Evolutionary conservation across 2,797 vertebrate genomes (phyloP).

Genomic region (Pogonophryne albipinna): DNA sequence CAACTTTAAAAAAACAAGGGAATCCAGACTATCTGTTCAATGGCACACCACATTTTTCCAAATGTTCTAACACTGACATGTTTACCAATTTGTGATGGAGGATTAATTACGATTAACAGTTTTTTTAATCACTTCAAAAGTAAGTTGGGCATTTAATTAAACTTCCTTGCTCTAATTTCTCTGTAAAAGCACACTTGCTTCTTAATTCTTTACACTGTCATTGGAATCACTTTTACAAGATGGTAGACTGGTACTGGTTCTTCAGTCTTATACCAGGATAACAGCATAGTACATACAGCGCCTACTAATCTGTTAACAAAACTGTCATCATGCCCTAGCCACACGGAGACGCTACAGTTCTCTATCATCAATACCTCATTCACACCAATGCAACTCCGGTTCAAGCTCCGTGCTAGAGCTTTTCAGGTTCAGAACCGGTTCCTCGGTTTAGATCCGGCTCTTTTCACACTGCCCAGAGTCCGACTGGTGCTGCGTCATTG

Average conservation of each 20-base stretch:
- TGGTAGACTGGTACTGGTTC: not conserved
- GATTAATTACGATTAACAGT: not conserved
- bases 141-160: not conserved
- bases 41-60: no score
- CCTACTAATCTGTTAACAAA: not conserved
- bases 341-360: no score
- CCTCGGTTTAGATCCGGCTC: no score
- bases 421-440: no score
- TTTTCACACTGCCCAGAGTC: no score
- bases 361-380: no score
- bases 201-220: not conserved
- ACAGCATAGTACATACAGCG: not conserved
- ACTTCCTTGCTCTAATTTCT: not conserved
- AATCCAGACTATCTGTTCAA: not conserved
- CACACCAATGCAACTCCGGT: no score
- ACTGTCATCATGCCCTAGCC: not conserved
- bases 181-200: not conserved
- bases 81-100: not conserved
- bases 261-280: not conserved
- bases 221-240: not conserved
- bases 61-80: not conserved
- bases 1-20: not conserved
- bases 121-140: not conserved
- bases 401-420: no score
- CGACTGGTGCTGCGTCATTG: no score